Base-by-base conservation (phyloP, 2,113 vertebrate species). In the Cynopterus brachyotis region DNA sequence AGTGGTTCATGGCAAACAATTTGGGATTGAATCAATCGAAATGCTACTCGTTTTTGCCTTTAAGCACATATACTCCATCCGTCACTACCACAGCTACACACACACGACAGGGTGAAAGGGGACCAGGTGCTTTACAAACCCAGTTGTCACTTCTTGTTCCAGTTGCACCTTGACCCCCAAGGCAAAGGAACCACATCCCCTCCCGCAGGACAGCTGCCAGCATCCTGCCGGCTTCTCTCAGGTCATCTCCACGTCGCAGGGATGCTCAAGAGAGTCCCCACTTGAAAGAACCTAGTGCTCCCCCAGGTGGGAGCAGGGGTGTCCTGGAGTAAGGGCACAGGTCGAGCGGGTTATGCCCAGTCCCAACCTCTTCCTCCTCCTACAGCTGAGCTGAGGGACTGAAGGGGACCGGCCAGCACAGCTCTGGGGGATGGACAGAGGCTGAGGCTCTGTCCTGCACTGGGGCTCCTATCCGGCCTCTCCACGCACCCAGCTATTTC, bases 161-260 rank as follows among this genome's bases (percentile, higher is more conserved):
- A 62, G 91, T 96, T n/a, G 72, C 96, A 94, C 93, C 89, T 37
- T 95, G 91, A 98, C 97, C 59, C 94, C 94, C 78, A 15, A 97
- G 97, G 96, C 95, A 91, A 62, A 62, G 97, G 86, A 98, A 98
- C 67, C 16, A 0, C 95, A 98, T 55, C 78, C 79, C 12, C 91
- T 1, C 93, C 67, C 84, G 6, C 83, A 87, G 35, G 64, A 89
- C 87, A 76, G 94, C 95, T 95, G 95, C 97, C 96, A 85, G 93
- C 83, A 91, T 69, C 96, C 97, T 79, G 92, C 85, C 87, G 30
- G 96, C 96, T 98, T 96, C 97, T 78, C 96, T 97, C 94, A 59
- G 79, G 45, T 83, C 64, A 26, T 85, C 93, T 87, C 97, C 62
- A 69, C 59, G 28, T 13, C 97, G 26, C 62, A 45, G 4, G 20